Percentiles rank a stretch among this genome's conserved stretches.
Conservation (phyloP, 2,797 vertebrate species). For the Amniataba percoides region DNA sequence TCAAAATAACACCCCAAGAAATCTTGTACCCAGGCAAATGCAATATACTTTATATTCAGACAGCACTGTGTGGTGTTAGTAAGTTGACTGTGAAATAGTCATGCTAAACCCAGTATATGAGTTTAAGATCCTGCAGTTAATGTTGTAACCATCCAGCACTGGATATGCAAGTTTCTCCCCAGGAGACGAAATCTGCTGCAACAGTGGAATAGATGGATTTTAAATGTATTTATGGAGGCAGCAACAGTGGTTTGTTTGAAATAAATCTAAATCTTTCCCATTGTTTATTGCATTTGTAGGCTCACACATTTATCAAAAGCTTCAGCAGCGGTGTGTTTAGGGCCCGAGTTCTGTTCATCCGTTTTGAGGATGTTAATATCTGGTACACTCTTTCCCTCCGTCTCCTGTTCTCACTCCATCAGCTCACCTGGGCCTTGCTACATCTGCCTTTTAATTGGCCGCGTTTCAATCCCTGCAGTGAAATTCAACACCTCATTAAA, state of each 20-base stretch:
- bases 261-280: neutral
- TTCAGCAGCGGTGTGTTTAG: neutral
- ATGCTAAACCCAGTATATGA: constrained; percentile 5
- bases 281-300: constrained; percentile 8
- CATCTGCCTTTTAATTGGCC: constrained; percentile 76
- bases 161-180: neutral
- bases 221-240: constrained; percentile 14
- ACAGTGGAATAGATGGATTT: constrained; percentile 15
- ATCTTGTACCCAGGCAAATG: constrained; percentile 21
- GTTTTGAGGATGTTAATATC: constrained; percentile 43
- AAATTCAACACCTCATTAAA: constrained; percentile 80
- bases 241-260: constrained; percentile 16
- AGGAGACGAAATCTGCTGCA: constrained; percentile 7
- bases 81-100: constrained; percentile 14
- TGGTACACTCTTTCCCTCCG: constrained; percentile 25
- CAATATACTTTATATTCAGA: constrained; percentile 5
- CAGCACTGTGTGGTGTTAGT: neutral
- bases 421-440: constrained; percentile 55
- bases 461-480: constrained; percentile 71
- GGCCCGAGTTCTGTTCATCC: constrained; percentile 34
- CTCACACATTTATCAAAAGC: constrained; percentile 11
- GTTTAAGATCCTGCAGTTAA: constrained; percentile 1
- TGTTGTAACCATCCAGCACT: neutral
- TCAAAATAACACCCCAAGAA: constrained; percentile 37
- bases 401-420: constrained; percentile 44